Base-by-base conservation (phyloP, 2,113 vertebrate species). In the Ammodytes dubius region DNA sequence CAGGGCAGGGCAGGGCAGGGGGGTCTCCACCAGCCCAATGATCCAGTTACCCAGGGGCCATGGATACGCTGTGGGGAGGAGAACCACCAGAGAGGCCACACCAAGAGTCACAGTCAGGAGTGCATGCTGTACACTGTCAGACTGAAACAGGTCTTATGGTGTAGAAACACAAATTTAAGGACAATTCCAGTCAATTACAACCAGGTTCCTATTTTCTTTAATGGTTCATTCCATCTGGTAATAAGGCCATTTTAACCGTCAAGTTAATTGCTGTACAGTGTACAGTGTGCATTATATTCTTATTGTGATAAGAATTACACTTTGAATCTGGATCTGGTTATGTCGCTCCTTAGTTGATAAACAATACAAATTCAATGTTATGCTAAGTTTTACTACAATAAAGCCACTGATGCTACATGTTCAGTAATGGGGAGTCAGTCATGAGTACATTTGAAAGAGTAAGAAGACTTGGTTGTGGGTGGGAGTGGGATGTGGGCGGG, bases 361-460 rank as follows among this genome's bases (percentile, higher is more conserved):
- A 70, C 46, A 35, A 37, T 45, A 50, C 45, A 53, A 49, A 59
- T 74, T 56, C 69, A 77, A 60, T 67, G 46, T 64, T 68, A 27
- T 17, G 19, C 19, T 15, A 52, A 56, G 3, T 63, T 35, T 10
- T 70, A 13, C 47, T 58, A 13, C 59, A 74, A 15, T 60, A 61
- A 13, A 60, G 58, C 46, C 60, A 49, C 8, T 52, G 45, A 79
- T 73, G 58, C n/a, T 50, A 66, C 70, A 66, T 84, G 81, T 85
- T 80, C 27, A 27, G 27, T 27, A 72, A 84, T 69, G 67, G 67
- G 53, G 77, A 91, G 94, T 93, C 93, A 90, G 92, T 74, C 74
- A 89, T 87, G 79, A 81, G 86, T 13, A 84, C 76, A 91, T 73
- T 86, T 90, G 71, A 93, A 89, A 90, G 79, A 63, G 17, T 79